Conservation (phyloP, 2,797 vertebrate species). For the Tapera naevia region DNA sequence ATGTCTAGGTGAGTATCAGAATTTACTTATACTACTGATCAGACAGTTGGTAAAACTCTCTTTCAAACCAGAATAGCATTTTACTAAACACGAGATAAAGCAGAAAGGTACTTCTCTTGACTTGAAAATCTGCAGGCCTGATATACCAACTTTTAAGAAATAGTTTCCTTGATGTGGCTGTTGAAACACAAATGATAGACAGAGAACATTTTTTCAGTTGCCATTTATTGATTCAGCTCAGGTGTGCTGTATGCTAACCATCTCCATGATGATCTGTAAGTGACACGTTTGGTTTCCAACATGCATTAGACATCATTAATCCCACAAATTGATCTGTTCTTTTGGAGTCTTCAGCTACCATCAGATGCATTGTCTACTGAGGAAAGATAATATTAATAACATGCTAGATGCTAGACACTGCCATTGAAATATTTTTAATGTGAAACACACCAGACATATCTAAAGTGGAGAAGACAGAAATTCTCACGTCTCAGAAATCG, state of each 20-base stretch:
- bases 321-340: not conserved
- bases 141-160: not conserved
- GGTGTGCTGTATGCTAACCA: not conserved
- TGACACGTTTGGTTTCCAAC: not conserved
- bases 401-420: not conserved
- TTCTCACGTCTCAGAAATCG: not conserved
- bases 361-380: not conserved
- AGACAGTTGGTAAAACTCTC: not conserved
- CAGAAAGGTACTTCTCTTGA: not conserved
- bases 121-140: not conserved
- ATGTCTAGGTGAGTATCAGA: not conserved
- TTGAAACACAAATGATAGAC: not conserved
- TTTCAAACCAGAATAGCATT: not conserved
- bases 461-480: not conserved
- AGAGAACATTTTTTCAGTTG: not conserved
- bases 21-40: not conserved
- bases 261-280: not conserved
- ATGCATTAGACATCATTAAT: not conserved
- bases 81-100: not conserved
- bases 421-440: not conserved
- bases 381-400: not conserved
- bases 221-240: not conserved
- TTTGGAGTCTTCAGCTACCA: not conserved
- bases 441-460: not conserved
- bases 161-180: not conserved